Base-by-base conservation (phyloP, 2,888 invertebrate species). In the Coleophora deauratella region DNA sequence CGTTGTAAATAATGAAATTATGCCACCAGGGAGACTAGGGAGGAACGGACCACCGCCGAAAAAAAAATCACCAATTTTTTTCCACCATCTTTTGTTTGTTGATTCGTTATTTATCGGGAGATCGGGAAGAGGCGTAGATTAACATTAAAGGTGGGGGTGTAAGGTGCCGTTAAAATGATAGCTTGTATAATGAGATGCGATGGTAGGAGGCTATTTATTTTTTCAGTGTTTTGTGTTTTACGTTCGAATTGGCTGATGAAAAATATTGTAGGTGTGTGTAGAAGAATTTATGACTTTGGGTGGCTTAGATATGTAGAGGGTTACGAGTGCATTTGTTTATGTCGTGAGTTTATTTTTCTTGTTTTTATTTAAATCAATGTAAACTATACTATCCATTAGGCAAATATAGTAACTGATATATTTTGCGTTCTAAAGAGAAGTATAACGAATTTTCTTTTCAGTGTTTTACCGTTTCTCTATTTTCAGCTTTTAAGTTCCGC, bases 81-180 rank as follows among this genome's bases (percentile, higher is more conserved):
- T 64, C 31, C 31, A 31, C 31, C 31, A 57, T 62, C 61, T 66
- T 70, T 74, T 72, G 74, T 77, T 74, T 76, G 74, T 72, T 65
- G 67, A 72, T 72, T 69, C 72, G 66, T 70, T 72, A 74, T 75
- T 73, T 77, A 75, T 74, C 74, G 74, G 72, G 60, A 72, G 74
- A 76, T 77, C 71, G 67, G 60, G 63, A 62, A 60, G 55, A 56
- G 58, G 59, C 57, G 66, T 67, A 74, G 74, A 78, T 78, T 73
- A 75, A 73, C 72, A 75, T 78, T 77, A 76, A 78, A 78, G 70
- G 66, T 51, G 50, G 61, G 21, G 54, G 62, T 60, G 57, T 59
- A 62, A 59, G 66, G 60, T 55, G 61, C 66, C 67, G 70, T 72
- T 70, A 72, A 73, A 69, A 72, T 72, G 72, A 72, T 66, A 62